Percentiles rank a stretch among this genome's conserved stretches.
Evolutionary conservation across 1,140 invertebrate species (phyloP).

Genomic region (Archivesica marissinica): DNA sequence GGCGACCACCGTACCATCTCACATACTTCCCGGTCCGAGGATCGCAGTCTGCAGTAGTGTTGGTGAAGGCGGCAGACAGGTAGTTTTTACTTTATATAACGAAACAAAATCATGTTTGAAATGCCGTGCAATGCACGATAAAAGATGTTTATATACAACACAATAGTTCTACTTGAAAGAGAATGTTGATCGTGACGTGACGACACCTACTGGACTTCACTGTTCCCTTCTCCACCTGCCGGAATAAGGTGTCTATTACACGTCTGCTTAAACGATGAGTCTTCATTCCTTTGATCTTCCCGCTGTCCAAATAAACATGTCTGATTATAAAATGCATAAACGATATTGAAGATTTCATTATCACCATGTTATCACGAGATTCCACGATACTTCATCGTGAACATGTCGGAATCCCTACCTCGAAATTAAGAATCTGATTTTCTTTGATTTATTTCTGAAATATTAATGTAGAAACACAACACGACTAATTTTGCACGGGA

Average conservation of each 20-base stretch:
- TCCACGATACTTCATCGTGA: slow-evolving; percentile 25
- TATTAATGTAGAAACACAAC: slow-evolving; percentile 50
- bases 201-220: too few relatives aligned
- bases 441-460: slow-evolving; percentile 43
- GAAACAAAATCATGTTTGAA: too few relatives aligned
- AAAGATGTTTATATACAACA: too few relatives aligned
- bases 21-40: too few relatives aligned
- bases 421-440: slow-evolving; percentile 43
- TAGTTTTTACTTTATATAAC: too few relatives aligned
- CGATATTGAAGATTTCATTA: slow-evolving; percentile 57
- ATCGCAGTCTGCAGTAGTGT: too few relatives aligned
- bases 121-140: too few relatives aligned
- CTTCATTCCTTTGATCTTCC: slow-evolving; percentile 39
- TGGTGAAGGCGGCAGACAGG: too few relatives aligned
- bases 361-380: slow-evolving; percentile 56
- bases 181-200: too few relatives aligned
- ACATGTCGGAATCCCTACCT: slow-evolving; percentile 53
- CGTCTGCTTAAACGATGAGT: slow-evolving; percentile 8
- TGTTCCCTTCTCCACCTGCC: slow-evolving; percentile 48
- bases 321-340: slow-evolving; percentile 63
- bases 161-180: too few relatives aligned
- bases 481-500: slow-evolving; percentile 48
- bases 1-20: too few relatives aligned
- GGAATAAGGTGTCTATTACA: slow-evolving; percentile 37
- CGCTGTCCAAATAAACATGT: slow-evolving; percentile 60